Evolutionary conservation across 2,888 invertebrate species (phyloP).

Genomic region (Venusia cambrica): DNA sequence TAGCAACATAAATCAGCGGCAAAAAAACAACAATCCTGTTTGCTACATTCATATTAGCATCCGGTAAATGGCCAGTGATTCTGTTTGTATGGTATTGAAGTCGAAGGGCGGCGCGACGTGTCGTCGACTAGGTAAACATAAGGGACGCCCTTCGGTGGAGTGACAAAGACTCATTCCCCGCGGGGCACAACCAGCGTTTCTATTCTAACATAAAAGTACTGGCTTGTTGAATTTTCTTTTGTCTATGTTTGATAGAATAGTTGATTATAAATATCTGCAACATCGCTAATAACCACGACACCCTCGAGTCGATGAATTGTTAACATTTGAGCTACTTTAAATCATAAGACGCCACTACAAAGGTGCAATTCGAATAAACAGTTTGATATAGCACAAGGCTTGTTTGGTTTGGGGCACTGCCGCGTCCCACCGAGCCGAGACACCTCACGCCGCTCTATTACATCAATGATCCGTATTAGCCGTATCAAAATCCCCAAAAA

Average conservation of each 20-base stretch:
- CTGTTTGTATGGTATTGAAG: slow-evolving; percentile 40
- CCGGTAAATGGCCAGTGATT: slow-evolving; percentile 33
- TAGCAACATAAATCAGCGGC: slow-evolving; percentile 20
- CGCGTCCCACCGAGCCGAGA: slow-evolving; percentile 39
- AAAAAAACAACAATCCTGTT: slow-evolving; percentile 22
- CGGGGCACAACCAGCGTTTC: too few species aligned
- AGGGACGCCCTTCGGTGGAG: slow-evolving; percentile 47
- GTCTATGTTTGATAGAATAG: too few species aligned
- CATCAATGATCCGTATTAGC: slow-evolving; percentile 13
- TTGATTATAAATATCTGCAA: too few species aligned
- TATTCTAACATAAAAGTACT: too few species aligned
- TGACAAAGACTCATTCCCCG: slow-evolving; percentile 53
- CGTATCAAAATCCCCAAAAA: slow-evolving; percentile 9
- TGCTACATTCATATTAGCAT: slow-evolving; percentile 26
- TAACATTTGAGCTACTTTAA: too few species aligned
- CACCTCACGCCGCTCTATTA: slow-evolving; percentile 15
- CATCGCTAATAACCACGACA: too few species aligned
- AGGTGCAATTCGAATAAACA: too few species aligned
- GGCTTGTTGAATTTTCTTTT: too few species aligned
- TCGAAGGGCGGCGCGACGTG: slow-evolving; percentile 50
- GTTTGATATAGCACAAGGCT: neutral
- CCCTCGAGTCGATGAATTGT: too few species aligned
- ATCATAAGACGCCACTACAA: too few species aligned
- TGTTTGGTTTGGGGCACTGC: slow-evolving; percentile 7
- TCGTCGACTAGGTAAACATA: slow-evolving; percentile 49